Conservation (phyloP, 2,888 invertebrate species). For the Tinea semifulvella region DNA sequence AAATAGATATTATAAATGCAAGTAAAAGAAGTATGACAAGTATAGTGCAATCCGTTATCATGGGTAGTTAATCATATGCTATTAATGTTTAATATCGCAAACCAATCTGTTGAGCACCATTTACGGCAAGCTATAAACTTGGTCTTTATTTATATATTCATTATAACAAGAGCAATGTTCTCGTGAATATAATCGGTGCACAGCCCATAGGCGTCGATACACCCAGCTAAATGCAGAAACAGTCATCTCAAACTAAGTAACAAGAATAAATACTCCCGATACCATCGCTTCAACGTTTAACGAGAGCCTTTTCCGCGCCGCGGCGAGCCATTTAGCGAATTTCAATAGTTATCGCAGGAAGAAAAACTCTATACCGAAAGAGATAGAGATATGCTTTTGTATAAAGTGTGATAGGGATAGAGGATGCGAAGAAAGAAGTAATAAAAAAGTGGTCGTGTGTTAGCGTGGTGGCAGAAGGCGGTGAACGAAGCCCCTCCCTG, state of each 20-base stretch:
- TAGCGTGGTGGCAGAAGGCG: conserved; percentile 63
- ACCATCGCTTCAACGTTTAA: conserved; percentile 62
- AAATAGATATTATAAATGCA: too few species aligned
- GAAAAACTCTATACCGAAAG: conserved; percentile 57
- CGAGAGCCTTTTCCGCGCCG: conserved; percentile 64
- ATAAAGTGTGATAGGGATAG: conserved; percentile 48
- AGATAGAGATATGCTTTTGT: conserved; percentile 36
- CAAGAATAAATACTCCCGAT: conserved; percentile 59
- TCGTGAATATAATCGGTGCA: conserved; percentile 31
- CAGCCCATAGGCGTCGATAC: conserved; percentile 27
- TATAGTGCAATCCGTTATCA: conserved; percentile 13
- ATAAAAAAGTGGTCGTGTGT: conserved; percentile 63
- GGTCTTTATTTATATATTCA: conserved; percentile 37
- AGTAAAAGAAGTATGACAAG: conserved; percentile 5
- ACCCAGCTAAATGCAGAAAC: conserved; percentile 43
- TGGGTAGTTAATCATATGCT: conserved; percentile 22
- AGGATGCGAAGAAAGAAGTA: conserved; percentile 59
- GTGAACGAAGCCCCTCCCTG: conserved; percentile 62
- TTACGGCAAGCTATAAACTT: conserved; percentile 30
- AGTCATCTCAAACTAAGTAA: conserved; percentile 47
- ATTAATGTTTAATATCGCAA: conserved; percentile 25
- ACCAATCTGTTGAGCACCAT: conserved; percentile 25
- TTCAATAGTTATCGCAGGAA: conserved; percentile 65
- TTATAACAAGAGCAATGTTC: conserved; percentile 35
- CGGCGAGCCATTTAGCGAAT: conserved; percentile 65